Evolutionary conservation across 2,797 vertebrate species (phyloP).

Genomic region (Rachycentron canadum): DNA sequence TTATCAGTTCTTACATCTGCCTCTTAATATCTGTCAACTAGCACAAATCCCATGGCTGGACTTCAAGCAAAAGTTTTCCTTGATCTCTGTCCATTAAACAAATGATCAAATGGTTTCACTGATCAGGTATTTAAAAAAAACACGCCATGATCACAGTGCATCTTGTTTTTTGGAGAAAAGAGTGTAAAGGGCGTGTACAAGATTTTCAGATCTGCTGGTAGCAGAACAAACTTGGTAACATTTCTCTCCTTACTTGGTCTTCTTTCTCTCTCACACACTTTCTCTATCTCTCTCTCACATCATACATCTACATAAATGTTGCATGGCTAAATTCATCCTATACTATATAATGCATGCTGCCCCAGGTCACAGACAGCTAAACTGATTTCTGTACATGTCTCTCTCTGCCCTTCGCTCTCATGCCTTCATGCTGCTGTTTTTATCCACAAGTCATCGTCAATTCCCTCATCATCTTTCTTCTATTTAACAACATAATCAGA

Average conservation of each 20-base stretch:
- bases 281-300: background rate
- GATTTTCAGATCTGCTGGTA: too few relatives aligned
- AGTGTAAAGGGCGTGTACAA: too few relatives aligned
- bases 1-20: too few relatives aligned
- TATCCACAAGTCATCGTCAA: background rate
- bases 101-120: background rate
- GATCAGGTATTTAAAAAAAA: too few relatives aligned
- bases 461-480: background rate
- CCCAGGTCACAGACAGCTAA: conserved; percentile 63
- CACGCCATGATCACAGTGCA: too few relatives aligned
- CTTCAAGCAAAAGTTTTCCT: background rate
- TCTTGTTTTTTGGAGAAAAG: too few relatives aligned
- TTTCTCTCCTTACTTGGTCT: too few relatives aligned
- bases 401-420: background rate
- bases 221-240: too few relatives aligned
- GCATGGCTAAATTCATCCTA: conserved; percentile 59
- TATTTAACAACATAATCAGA: background rate
- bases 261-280: too few relatives aligned
- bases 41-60: background rate
- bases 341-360: conserved; percentile 78
- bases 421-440: background rate
- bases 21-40: too few relatives aligned
- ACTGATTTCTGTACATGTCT: conserved; percentile 29
- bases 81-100: background rate
- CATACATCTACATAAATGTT: conserved; percentile 67